Evolutionary conservation across 2,888 invertebrate genomes (phyloP), one percentile per base, ranked within the genome.

Genomic region (Aromia moschata): DNA sequence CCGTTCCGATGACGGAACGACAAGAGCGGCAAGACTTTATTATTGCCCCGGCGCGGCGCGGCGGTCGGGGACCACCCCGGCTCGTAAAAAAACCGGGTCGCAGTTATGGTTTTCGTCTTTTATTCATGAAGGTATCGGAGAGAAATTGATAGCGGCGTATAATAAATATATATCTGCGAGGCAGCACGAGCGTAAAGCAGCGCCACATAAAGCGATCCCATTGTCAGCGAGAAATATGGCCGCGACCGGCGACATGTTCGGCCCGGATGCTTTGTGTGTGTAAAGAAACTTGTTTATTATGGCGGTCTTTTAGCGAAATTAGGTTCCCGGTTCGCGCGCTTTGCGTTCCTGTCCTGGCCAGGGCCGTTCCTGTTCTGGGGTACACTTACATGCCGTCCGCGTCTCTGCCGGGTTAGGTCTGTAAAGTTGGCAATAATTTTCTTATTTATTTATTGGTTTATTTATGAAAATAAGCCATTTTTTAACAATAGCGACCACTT

Each of bases 141-240:
- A n/a, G 52, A 37, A 57, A 57, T 52, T 57, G 57, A 57, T 57
- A 57, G 57, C 31, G 43, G 33, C 57, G n/a, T 11, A 10, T 25
- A 25, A 25, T 25, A 25, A 5, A 45, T 31, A 51, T 57, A 52
- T 57, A 57, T 52, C 17, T 52, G 36, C 17, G 36, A 47, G n/a
- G 45, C 25, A 51, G 36, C 57, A 46, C 45, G 67, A 65, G 64
- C 64, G 67, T 60, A 63, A 65, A 64, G 60, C 55, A 66, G 58
- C 55, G 64, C 58, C 62, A 64, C 62, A 66, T 66, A 64, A 64
- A 67, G 63, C 61, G 61, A 56, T 59, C 56, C 63, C 62, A 65
- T 65, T 67, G 67, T 64, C 55, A 44, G 31, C 45, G 56, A 60
- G 55, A 68, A 68, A 68, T 68, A 68, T 64, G 64, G 65, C 58